Percentiles rank a stretch among this genome's conserved stretches.
phyloP scores from a whole-genome alignment of 2,113 vertebrate species.

The Lepus americanus region DNA sequence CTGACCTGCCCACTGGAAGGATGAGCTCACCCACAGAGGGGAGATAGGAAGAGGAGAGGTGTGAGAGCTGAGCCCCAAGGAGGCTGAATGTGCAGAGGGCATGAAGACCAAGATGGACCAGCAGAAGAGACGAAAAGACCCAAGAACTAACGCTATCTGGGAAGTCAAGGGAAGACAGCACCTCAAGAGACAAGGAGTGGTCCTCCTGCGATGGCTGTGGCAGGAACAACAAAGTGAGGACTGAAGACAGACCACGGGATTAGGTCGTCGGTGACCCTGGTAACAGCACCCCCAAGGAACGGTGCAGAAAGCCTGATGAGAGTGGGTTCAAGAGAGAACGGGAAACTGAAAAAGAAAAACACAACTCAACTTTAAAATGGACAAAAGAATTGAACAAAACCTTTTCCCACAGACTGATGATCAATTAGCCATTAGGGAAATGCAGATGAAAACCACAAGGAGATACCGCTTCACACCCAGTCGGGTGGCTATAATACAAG shows the following conservation, averaged over 20 bases:
- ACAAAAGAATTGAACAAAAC: background rate
- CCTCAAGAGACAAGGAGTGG: background rate
- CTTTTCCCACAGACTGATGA: background rate
- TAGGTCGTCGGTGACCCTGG: background rate
- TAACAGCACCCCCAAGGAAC: background rate
- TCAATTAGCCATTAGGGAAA: background rate
- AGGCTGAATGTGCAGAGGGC: background rate
- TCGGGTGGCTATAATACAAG: background rate
- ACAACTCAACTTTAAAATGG: background rate
- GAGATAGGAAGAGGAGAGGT: background rate
- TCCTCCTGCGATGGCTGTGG: background rate
- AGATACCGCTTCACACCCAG: background rate
- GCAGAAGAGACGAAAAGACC: background rate
- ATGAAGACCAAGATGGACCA: background rate
- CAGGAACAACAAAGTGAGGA: background rate
- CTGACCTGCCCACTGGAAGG: background rate
- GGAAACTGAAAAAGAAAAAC: background rate
- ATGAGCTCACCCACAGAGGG: background rate
- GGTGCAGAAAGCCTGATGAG: background rate
- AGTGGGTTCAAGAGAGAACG: background rate
- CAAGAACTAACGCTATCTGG: background rate
- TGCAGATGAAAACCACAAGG: background rate
- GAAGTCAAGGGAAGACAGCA: background rate
- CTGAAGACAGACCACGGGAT: background rate
- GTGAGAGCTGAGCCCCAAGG: background rate